Evolutionary conservation across 37 sponge, comb jelly and placozoan genomes (phyloP), one percentile per base, ranked within the genome.

Genomic region (Eunapius fragilis): DNA sequence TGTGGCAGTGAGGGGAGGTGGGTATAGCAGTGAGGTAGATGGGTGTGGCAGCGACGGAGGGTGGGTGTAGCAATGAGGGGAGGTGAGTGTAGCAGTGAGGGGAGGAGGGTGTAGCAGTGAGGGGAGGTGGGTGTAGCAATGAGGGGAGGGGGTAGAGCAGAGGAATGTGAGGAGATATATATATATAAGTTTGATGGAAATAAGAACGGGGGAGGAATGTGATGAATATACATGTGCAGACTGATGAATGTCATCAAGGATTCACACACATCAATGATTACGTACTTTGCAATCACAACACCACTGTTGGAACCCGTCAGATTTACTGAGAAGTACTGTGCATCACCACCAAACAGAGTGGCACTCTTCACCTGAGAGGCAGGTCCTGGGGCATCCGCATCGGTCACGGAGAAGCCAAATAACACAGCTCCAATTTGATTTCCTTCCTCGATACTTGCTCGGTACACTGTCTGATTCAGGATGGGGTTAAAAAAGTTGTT

Each of bases 401-500:
- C 94, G 71, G 80, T 83, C 2, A 91, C 85, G 10, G 83, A 74
- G 72, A 94, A 84, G 13, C 34, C 69, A 22, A 94, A 35, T 2
- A 91, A 68, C 2, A 70, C 45, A 38, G 32, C 37, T 27, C 88
- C 86, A 17, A 83, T 36, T 10, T 49, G 45, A 68, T 23, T 34
- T 25, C 82, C 84, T 45, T 94, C 91, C 25, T 50, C 41, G 0
- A 94, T 73, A 0, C 41, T 37, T 7, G 67, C 94, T 49, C 31
- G 69, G 74, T 87, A 93, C 26, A 36, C 48, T 24, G 22, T 17
- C 25, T 75, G 45, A 48, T 80, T 72, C 33, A 90, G 75, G 22
- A 82, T 71, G 11, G 93, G 86, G 36, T 81, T 87, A 71, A 80
- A 81, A 35, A 82, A 71, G 81, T 96, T 94, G 72, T 94, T 89